phyloP scores from a whole-genome alignment of 2,113 vertebrate genomes.

The Xenus cinereus region DNA sequence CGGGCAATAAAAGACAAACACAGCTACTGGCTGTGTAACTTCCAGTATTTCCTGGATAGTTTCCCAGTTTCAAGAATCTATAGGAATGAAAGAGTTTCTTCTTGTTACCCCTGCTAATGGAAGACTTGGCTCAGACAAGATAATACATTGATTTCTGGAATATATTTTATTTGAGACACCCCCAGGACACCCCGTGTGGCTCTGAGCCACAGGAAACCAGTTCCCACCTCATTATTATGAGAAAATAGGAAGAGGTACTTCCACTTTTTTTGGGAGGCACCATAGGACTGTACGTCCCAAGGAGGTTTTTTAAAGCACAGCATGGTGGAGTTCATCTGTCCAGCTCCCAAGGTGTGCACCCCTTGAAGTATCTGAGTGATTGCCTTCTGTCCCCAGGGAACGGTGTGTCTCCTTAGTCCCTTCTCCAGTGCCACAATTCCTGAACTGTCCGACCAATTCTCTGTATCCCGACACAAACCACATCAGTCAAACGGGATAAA shows the following conservation, averaged over 20 bases:
- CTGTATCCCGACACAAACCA: not conserved
- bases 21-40: conserved; percentile 1
- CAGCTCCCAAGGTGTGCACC: not conserved
- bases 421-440: not conserved
- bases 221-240: not conserved
- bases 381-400: not conserved
- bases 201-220: not conserved
- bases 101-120: conserved; percentile 24
- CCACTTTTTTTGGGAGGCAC: not conserved
- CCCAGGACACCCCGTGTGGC: accelerated
- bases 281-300: not conserved
- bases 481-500: accelerated
- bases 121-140: conserved; percentile 13
- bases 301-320: not conserved
- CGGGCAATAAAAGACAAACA: not conserved
- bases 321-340: not conserved
- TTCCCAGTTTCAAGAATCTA: conserved; percentile 20
- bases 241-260: not conserved
- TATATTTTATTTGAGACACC: not conserved
- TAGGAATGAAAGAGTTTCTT: not conserved
- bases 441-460: not conserved
- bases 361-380: not conserved
- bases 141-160: not conserved
- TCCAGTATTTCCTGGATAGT: conserved; percentile 16
- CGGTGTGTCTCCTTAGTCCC: not conserved